Conservation (phyloP, 2,113 vertebrate genomes). For the Neolamprologus kungweensis region DNA sequence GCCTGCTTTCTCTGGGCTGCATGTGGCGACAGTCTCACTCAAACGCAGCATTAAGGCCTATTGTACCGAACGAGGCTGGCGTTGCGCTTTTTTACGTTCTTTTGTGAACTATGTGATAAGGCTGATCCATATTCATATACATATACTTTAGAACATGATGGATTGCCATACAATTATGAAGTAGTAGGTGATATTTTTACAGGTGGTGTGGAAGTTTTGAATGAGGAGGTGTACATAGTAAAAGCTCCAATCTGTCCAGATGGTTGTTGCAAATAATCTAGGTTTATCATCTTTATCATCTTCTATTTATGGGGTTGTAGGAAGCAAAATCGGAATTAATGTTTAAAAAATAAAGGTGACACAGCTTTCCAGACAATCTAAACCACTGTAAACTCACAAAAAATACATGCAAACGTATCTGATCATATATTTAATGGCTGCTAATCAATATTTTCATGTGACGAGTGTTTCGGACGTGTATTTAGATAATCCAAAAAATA, state of each 20-base stretch:
- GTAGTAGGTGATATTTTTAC: not conserved
- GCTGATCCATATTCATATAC: not conserved
- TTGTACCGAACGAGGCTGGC: slow-evolving; percentile 31
- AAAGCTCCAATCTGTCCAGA: not conserved
- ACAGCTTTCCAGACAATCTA: not conserved
- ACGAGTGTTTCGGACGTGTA: accelerated
- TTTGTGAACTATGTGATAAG: not conserved
- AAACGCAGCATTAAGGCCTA: slow-evolving; percentile 52
- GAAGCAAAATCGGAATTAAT: not conserved
- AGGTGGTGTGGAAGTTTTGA: not conserved
- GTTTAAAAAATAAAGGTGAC: not conserved
- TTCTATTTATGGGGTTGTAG: not conserved
- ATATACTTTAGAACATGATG: not conserved
- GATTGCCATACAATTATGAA: not conserved
- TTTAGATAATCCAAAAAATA: accelerated
- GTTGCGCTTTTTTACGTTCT: not conserved
- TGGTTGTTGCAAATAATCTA: not conserved
- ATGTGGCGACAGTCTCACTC: slow-evolving; percentile 28
- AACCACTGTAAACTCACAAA: not conserved
- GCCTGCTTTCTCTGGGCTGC: slow-evolving; percentile 62
- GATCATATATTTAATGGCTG: not conserved
- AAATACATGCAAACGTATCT: not conserved
- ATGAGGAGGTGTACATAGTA: not conserved
- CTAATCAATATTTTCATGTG: not conserved
- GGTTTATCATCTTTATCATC: not conserved